Base-by-base conservation (phyloP, 2,797 vertebrate genomes). In the Ammospiza maritima region DNA sequence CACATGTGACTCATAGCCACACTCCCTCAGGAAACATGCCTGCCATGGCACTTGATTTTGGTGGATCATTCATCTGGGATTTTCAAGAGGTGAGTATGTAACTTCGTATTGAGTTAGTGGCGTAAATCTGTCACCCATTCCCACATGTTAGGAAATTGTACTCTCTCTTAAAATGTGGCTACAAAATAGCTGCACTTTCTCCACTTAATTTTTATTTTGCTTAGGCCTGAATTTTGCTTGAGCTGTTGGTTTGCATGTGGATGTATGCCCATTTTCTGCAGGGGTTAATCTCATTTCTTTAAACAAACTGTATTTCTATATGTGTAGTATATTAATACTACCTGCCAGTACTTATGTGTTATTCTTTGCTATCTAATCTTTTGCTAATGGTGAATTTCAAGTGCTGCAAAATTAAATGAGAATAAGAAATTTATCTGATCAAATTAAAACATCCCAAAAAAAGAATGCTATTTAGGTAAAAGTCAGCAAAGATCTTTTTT, bases 381-480 rank as follows among this genome's bases (percentile, higher is more conserved):
- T 45, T 75, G 29, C 45, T 57, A 54, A 58, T 30, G 22, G 16
- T 58, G 32, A 54, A 40, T 75, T 85, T 90, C 65, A 42, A 16
- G n/a, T 67, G 32, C 40, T 65, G 84, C 64, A 64, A n/a, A 93
- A 91, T 88, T 77, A 73, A 87, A 96, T 22, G 23, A 26, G 71
- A 84, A 84, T 47, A 57, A 91, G 38, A 73, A 92, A 89, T 79
- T 67, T 78, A 61, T 80, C 66, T 69, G 45, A 92, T 76, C 90
- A 91, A 95, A 82, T 76, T 70, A 66, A 82, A 94, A 34, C 25
- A 65, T 13, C 23, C 56, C 50, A 48, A 88, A 60, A 90, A 89
- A 89, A 58, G 13, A 51, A 72, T 2, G 1, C 21, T 57, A 67
- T 67, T 66, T 72, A 82, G 78, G 77, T 34, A 77, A 32, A 83